phyloP scores from a whole-genome alignment of 2,888 invertebrate species.

The Lepidocyrtinus sp. region DNA sequence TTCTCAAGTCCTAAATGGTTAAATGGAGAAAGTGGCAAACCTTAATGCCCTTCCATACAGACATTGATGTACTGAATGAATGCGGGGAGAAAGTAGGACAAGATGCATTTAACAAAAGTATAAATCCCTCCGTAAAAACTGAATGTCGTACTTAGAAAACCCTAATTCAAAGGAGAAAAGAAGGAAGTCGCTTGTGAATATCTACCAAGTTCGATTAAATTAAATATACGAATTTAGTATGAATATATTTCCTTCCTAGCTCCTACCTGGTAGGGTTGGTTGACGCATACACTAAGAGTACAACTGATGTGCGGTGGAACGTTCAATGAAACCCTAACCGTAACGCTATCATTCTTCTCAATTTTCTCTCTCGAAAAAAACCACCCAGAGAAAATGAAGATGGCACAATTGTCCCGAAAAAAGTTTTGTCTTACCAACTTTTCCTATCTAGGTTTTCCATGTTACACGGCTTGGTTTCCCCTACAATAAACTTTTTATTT shows the following conservation, averaged over 20 bases:
- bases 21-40: neutral
- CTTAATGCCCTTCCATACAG: conserved; percentile 38
- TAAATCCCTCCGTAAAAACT: no score
- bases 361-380: conserved; percentile 9
- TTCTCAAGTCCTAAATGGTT: no score
- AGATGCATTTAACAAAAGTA: conserved; percentile 42
- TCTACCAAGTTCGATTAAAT: no score
- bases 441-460: neutral
- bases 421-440: neutral
- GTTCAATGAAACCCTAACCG: conserved; percentile 50
- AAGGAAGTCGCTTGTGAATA: no score
- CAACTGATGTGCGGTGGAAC: conserved; percentile 38
- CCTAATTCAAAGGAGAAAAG: no score
- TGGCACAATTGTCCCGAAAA: conserved; percentile 13
- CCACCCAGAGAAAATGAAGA: neutral
- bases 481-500: conserved; percentile 1
- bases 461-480: neutral
- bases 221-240: no score
- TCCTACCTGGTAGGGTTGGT: neutral
- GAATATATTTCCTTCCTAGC: neutral
- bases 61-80: conserved; percentile 12
- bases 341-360: conserved; percentile 39
- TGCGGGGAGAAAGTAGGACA: conserved; percentile 31
- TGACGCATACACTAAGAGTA: conserved; percentile 26
- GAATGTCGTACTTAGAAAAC: no score